Evolutionary conservation across 2,797 vertebrate genomes (phyloP), one percentile per base, ranked within the genome.

Genomic region (Gymnoscopelus braueri): DNA sequence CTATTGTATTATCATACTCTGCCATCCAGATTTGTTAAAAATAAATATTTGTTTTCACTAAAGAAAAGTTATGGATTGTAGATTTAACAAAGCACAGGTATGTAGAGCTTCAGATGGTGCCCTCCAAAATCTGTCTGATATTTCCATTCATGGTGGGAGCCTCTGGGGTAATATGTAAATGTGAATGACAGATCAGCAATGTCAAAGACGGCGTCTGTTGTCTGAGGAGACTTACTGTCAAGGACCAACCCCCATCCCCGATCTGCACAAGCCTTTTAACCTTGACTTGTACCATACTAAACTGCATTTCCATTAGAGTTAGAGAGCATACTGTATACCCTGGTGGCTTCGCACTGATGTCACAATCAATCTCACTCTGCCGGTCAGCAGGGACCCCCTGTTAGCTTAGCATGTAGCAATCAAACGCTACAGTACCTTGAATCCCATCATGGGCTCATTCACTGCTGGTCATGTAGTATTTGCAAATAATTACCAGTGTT

Each of bases 231-330:
- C 67, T 82, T 54, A 60, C 79, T 60, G 60, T 74, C 32, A 56
- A 78, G 72, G 52, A 51, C 79, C 79, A 52, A 74, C 82, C 80
- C 72, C 72, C 75, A 67, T 77, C 67, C 58, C 55, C 71, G 78
- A 79, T 81, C 80, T 63, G 75, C 63, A 53, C 35, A 5, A 72
- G 78, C 65, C 80, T 80, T 89, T 88, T 91, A 84, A 91, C 89
- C 88, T 86, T 76, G 76, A 80, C 75, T 69, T 72, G 78, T 75
- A 66, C 73, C 67, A 49, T 60, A 55, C 74, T 65, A 82, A 88
- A 82, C 79, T 67, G 52, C 26, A 51, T 77, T 80, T 89, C 82
- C 87, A 84, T 85, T 83, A 84, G 75, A 81, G 63, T 85, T 83
- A 84, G 75, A 81, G 64, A 2, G 62, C 1, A 44, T 56, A 2